Conservation (phyloP, 2,888 invertebrate genomes). For the Pristionchus mayeri region DNA sequence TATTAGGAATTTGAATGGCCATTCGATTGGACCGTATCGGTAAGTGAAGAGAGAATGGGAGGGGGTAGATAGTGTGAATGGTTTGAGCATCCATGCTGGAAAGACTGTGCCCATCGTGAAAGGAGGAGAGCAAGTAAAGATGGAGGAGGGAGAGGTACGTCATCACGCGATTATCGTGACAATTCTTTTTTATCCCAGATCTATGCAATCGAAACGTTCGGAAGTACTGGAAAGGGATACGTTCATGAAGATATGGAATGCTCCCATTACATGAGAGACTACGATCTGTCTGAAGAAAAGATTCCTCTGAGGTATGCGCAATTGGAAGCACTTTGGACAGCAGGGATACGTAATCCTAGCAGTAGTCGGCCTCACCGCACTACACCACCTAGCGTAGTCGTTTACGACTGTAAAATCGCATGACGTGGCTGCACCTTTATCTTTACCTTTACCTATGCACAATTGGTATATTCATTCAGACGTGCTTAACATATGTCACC, state of each 20-base stretch:
- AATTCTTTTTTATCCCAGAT: constrained; percentile 81
- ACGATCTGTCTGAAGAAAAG: constrained; percentile 85
- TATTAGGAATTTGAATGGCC: constrained; percentile 97
- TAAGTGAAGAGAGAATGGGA: neutral
- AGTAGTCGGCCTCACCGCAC: too few relatives aligned
- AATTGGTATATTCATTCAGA: too few relatives aligned
- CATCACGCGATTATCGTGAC: neutral
- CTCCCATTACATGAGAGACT: constrained; percentile 99
- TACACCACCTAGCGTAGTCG: too few relatives aligned
- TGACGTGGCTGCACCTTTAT: too few relatives aligned
- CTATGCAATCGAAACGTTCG: constrained; percentile 99
- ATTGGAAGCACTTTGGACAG: too few relatives aligned
- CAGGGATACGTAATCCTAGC: too few relatives aligned
- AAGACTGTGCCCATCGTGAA: constrained; percentile 99
- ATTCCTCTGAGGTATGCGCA: constrained; percentile 90
- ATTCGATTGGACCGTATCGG: constrained; percentile 97
- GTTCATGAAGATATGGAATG: constrained; percentile 99
- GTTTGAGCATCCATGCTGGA: constrained; percentile 84
- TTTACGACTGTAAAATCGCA: too few relatives aligned
- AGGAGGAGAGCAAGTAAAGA: constrained; percentile 95
- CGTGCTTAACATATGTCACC: too few relatives aligned
- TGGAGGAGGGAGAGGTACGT: constrained; percentile 83
- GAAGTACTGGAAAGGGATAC: constrained; percentile 89
- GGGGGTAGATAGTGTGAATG: neutral
- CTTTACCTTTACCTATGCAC: too few relatives aligned